Percentiles rank a stretch among this genome's conserved stretches.
Evolutionary conservation across 2,113 vertebrate genomes (phyloP).

Genomic region (Ameiurus melas): DNA sequence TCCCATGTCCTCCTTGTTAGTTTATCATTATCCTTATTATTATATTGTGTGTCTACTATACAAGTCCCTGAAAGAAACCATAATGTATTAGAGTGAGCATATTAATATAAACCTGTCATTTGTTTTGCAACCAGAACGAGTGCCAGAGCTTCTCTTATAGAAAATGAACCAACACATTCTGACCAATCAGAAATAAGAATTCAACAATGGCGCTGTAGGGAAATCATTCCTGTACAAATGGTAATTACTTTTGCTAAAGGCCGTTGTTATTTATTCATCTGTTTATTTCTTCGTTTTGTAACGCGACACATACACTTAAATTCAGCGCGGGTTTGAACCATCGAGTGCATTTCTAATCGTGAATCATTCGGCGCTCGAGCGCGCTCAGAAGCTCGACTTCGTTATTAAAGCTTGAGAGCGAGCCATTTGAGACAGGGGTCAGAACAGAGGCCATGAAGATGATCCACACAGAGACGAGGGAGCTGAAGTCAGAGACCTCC

Average conservation of each 20-base stretch:
- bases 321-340: slow-evolving; percentile 49
- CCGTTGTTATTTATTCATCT: background rate
- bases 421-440: background rate
- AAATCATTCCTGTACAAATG: background rate
- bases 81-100: background rate
- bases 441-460: background rate
- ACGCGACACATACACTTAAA: slow-evolving; percentile 58
- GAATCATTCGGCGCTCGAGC: slow-evolving; percentile 53
- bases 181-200: background rate
- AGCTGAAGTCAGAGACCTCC: background rate
- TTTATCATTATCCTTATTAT: background rate
- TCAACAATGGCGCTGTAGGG: background rate
- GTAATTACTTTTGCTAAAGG: background rate
- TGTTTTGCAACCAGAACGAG: too few relatives aligned
- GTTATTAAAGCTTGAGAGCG: slow-evolving; percentile 15
- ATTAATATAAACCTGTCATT: background rate
- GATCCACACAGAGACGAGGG: background rate
- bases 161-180: background rate
- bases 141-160: too few relatives aligned
- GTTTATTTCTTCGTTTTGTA: slow-evolving; percentile 4
- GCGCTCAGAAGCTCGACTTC: background rate
- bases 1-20: background rate
- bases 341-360: slow-evolving; percentile 59
- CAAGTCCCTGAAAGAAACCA: background rate
- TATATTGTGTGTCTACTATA: background rate